Conservation (phyloP, 2,888 invertebrate genomes). For the Aspidiotus rigidus region DNA sequence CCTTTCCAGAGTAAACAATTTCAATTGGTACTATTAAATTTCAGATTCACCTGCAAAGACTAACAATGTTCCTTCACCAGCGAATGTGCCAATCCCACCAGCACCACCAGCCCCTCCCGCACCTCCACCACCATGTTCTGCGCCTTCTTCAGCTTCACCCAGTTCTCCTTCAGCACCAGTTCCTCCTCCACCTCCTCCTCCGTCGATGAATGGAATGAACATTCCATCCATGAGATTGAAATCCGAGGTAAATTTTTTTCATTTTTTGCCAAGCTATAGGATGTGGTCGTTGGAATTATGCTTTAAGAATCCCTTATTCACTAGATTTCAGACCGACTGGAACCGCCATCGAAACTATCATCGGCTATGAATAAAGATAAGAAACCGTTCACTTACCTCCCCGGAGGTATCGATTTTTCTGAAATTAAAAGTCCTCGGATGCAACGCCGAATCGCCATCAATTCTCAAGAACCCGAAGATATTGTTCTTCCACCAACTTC, state of each 20-base stretch:
- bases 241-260: constrained; percentile 45
- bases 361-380: constrained; percentile 95
- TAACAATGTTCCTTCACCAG: neutral
- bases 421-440: constrained; percentile 84
- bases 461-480: constrained; percentile 44
- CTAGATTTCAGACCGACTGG: constrained; percentile 43
- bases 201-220: constrained; percentile 47
- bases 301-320: neutral
- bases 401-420: constrained; percentile 81
- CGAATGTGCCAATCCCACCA: neutral
- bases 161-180: constrained; percentile 24
- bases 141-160: constrained; percentile 17
- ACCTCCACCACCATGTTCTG: neutral
- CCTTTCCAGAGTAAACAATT: too few relatives aligned
- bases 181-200: constrained; percentile 52
- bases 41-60: neutral
- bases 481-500: constrained; percentile 44
- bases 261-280: neutral
- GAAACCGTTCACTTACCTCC: constrained; percentile 93
- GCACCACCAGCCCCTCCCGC: neutral
- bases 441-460: constrained; percentile 65
- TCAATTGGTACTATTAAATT: neutral
- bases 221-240: constrained; percentile 47
- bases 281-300: neutral
- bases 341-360: constrained; percentile 81